A percentile compares a stretch with the other conserved stretches of the same genome.
Conservation (phyloP, 2,797 vertebrate genomes). For the Syngnathus acus region DNA sequence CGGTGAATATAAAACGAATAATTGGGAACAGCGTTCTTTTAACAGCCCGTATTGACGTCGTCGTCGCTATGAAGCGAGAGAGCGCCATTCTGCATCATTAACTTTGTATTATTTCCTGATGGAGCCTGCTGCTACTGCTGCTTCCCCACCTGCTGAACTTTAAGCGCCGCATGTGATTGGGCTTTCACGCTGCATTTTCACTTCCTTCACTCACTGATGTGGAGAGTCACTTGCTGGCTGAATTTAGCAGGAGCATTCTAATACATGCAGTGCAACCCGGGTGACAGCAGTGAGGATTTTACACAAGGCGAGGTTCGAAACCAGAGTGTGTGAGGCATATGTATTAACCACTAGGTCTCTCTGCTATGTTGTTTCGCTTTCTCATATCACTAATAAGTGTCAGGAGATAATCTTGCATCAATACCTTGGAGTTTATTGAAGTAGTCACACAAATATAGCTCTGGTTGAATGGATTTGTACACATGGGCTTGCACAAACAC, state of each 20-base stretch:
- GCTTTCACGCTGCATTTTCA: slow-evolving; percentile 64
- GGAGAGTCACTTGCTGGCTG: slow-evolving; percentile 53
- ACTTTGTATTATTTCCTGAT: slow-evolving; percentile 78
- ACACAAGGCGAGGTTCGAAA: too few relatives aligned
- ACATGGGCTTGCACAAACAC: slow-evolving; percentile 63
- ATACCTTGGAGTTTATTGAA: slow-evolving; percentile 67
- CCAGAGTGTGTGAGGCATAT: too few relatives aligned
- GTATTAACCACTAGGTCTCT: too few relatives aligned
- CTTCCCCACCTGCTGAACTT: slow-evolving; percentile 68
- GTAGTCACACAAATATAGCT: slow-evolving; percentile 72
- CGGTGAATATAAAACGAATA: slow-evolving; percentile 74
- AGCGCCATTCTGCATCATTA: slow-evolving; percentile 75
- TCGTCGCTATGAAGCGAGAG: slow-evolving; percentile 72
- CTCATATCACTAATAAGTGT: slow-evolving; percentile 27
- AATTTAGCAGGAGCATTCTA: slow-evolving; percentile 59
- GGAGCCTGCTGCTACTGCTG: slow-evolving; percentile 63
- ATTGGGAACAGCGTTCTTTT: slow-evolving; percentile 74
- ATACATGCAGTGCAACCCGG: slow-evolving; percentile 33
- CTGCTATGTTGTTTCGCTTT: background rate
- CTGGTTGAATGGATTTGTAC: slow-evolving; percentile 59
- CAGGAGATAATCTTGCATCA: slow-evolving; percentile 43
- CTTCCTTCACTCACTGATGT: slow-evolving; percentile 53
- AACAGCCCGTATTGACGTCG: slow-evolving; percentile 76
- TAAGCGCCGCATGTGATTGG: slow-evolving; percentile 64
- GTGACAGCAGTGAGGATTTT: slow-evolving; percentile 6